Base-by-base conservation (phyloP, 92 coral and sea anemone genomes). In the Isaurus tuberculatus region DNA sequence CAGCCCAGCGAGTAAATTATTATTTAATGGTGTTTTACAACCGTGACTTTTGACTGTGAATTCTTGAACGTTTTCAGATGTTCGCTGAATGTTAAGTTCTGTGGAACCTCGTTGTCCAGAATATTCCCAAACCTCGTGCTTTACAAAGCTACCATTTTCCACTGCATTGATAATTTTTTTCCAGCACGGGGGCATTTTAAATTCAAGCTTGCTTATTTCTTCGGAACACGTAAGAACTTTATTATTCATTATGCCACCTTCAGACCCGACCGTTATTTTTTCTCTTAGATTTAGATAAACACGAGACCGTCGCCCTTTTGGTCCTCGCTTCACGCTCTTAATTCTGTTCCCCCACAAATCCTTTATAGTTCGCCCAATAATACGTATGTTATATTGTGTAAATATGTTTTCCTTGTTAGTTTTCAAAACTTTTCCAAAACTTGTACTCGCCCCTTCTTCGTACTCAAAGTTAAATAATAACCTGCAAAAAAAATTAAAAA, bases 331-430 rank as follows among this genome's bases (percentile, higher is more conserved):
- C 66, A 60, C 23, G 27, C 23, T 60, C 27, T 60, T 22, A 16
- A n/a, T 60, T 60, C 27, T 60, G 66, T 27, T 60, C 66, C 66
- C 9, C 23, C 66, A 60, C 66, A 60, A 60, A 2, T 60, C 27
- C 27, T 22, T 60, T 27, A 19, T 27, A 60, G 66, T 1, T 60
- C 23, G 30, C 66, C 66, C 19, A 60, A 60, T 60, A 60, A 13
- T 27, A 16, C 25, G 27, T 16, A n/a, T 60, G 66, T 60, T 27
- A 60, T 16, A 27, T 23, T 23, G 17, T 60, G 66, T 60, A 60
- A 60, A 60, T 20, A 60, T 27, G 66, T 60, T 75, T 34, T 58
- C 83, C 83, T 79, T 79, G 30, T 51, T n/a, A n/a, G n/a, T n/a
- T n/a, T n/a, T n/a, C n/a, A n/a, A n/a, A n/a, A n/a, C n/a, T n/a